Base-by-base conservation (phyloP, 2,113 vertebrate genomes). In the Muntiacus muntjak region DNA sequence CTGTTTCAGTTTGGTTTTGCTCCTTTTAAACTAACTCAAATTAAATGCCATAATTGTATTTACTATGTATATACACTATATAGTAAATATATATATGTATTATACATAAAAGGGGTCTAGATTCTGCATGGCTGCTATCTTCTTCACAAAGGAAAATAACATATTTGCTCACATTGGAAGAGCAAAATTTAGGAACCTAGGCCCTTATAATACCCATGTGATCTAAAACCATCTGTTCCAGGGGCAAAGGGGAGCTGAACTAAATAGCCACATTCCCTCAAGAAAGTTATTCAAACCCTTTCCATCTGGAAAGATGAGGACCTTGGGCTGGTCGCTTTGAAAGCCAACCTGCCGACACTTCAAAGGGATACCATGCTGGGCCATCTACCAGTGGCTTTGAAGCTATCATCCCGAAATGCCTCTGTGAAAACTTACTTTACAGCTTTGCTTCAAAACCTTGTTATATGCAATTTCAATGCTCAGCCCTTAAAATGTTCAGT, bases 341-440 rank as follows among this genome's bases (percentile, higher is more conserved):
- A 97, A 96, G 83, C 45, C 96, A 87, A 58, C 92, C 79, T 67
- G 78, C 33, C 7, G 0, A 6, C 5, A 84, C 92, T 97, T 97
- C 87, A 97, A 96, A 97, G 91, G 19, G 43, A 83, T 0, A 23
- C 52, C 81, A n/a, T 0, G 57, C 94, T 85, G 64, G 54, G 85
- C 52, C 36, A 87, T 71, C 83, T 40, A 92, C 74, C 26, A 45
- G 83, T 45, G 26, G 90, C 96, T 98, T 91, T 97, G 96, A 98
- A 96, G 90, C 64, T 78, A 33, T 78, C 74, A 86, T 91, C 96
- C 90, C 92, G 79, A 96, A 90, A 92, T 92, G 84, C 79, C 92
- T 97, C 85, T 87, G 81, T 79, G 40, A 96, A 97, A 94, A 85
- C 25, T 60, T 47, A 78, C 86, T 96, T 97, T 64, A 96, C 15